phyloP scores from a whole-genome alignment of 2,113 vertebrate genomes.

The Tetrax tetrax region DNA sequence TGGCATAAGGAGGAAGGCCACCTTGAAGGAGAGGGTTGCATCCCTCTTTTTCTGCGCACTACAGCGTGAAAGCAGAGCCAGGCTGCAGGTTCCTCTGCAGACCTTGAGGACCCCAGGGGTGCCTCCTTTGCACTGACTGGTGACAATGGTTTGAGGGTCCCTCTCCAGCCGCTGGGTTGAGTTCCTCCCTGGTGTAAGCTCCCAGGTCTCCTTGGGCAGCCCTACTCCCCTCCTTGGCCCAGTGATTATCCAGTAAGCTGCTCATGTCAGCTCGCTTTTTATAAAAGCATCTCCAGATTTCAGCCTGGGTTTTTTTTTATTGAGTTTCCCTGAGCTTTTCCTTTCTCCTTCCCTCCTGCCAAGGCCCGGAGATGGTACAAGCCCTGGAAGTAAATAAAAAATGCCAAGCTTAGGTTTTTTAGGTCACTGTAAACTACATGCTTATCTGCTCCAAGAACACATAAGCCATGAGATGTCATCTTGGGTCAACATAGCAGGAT shows the following conservation, averaged over 20 bases:
- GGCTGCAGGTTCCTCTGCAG: not conserved
- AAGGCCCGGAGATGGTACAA: not conserved
- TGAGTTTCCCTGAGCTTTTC: conserved; percentile 24
- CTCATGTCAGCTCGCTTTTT: not conserved
- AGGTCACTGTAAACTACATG: conserved; percentile 12
- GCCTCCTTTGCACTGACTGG: not conserved
- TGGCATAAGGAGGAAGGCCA: accelerated
- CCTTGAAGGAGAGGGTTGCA: accelerated
- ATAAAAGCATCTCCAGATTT: not conserved
- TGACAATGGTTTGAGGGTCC: not conserved
- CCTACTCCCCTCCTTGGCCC: not conserved
- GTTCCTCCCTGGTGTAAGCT: not conserved
- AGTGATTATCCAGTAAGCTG: not conserved
- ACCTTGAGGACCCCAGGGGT: accelerated
- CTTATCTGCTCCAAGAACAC: conserved; percentile 26
- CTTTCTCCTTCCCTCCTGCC: not conserved
- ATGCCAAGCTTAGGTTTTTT: not conserved
- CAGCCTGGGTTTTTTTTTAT: not conserved
- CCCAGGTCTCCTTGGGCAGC: not conserved
- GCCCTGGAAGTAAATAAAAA: conserved; percentile 28
- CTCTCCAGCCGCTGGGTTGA: not conserved
- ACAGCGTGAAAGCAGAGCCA: accelerated
- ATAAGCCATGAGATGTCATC: conserved; percentile 29
- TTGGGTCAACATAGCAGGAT: conserved; percentile 15
- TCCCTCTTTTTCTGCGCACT: not conserved